A percentile compares a stretch with the other conserved stretches of the same genome.
These are phyloP conservation scores for Noctua pronuba DNA, from an alignment of 2,888 invertebrate species.

Conservation along the genomic window DNA sequence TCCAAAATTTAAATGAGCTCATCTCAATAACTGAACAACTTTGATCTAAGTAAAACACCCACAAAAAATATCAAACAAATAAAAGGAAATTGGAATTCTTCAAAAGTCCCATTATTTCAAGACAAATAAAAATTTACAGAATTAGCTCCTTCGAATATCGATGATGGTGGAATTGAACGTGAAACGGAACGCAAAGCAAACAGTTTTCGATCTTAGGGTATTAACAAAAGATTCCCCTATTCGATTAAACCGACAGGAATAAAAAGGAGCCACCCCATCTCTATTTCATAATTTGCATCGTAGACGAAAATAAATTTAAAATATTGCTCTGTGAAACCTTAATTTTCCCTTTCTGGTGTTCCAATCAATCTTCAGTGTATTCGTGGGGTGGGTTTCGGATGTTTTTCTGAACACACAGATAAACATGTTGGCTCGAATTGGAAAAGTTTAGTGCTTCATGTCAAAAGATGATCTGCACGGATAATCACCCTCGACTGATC, in stretches of 20 bases:
- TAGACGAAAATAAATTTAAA: slow-evolving; percentile 89
- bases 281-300: slow-evolving; percentile 90
- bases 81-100: slow-evolving; percentile 65
- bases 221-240: slow-evolving; percentile 86
- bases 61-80: slow-evolving; percentile 66
- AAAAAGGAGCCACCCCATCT: slow-evolving; percentile 80
- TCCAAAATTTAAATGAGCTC: slow-evolving; percentile 62
- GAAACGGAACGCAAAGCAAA: slow-evolving; percentile 80
- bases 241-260: slow-evolving; percentile 85
- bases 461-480: slow-evolving; percentile 60
- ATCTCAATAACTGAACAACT: slow-evolving; percentile 62
- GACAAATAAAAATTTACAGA: slow-evolving; percentile 66
- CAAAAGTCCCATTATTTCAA: slow-evolving; percentile 64
- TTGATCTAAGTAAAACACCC: slow-evolving; percentile 57
- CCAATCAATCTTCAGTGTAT: slow-evolving; percentile 80
- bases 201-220: slow-evolving; percentile 79
- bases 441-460: slow-evolving; percentile 59
- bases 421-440: slow-evolving; percentile 65
- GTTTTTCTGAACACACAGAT: slow-evolving; percentile 59
- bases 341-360: slow-evolving; percentile 84
- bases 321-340: slow-evolving; percentile 85
- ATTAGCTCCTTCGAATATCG: slow-evolving; percentile 67
- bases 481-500: slow-evolving; percentile 54
- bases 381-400: slow-evolving; percentile 63
- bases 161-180: slow-evolving; percentile 62